Evolutionary conservation across 2,113 vertebrate genomes (phyloP), one percentile per base, ranked within the genome.

Genomic region (Oreocharis arfaki): DNA sequence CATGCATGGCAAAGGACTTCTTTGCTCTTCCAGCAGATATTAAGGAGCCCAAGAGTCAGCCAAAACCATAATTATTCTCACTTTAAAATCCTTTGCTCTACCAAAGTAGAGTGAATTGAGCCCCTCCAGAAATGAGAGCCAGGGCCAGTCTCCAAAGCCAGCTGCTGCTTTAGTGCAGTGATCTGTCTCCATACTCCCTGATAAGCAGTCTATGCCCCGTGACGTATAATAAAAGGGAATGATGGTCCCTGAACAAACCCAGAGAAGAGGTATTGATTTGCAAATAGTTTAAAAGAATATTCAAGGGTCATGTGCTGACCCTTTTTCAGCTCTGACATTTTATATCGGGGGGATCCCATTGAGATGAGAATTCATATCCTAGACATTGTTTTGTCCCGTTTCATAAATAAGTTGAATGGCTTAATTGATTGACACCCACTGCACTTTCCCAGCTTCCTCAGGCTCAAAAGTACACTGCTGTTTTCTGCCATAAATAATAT

Each of bases 381-480:
- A 95, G 84, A 89, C 96, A 95, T 95, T 95, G 96, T 97, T 96
- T 97, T 96, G 96, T 97, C 96, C 93, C 89, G 95, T 97, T 95
- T 97, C 96, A 96, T 97, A 97, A 97, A 95, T 97, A 97, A 95
- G 78, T 94, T 97, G 96, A 97, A 97, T 97, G 75, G 96, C 95
- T 93, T 97, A 96, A 96, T 97, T 97, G 96, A 97, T 96, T 97
- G 96, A 97, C 96, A 97, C 93, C 69, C 94, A 80, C 89, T 92
- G 89, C 94, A 96, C 93, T 96, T 96, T 97, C 96, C 91, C 95
- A 96, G 96, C 96, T 96, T 93, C 94, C 92, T 95, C 87, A 77
- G 84, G 55, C 96, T 96, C 92, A 92, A 69, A 96, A 97, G 96
- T 97, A 97, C 87, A 88, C 95, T 97, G 96, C 96, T 95, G 96